These are phyloP conservation scores for Holotrichia oblita DNA, from an alignment of 1,140 invertebrate species.

Conservation along the genomic window DNA sequence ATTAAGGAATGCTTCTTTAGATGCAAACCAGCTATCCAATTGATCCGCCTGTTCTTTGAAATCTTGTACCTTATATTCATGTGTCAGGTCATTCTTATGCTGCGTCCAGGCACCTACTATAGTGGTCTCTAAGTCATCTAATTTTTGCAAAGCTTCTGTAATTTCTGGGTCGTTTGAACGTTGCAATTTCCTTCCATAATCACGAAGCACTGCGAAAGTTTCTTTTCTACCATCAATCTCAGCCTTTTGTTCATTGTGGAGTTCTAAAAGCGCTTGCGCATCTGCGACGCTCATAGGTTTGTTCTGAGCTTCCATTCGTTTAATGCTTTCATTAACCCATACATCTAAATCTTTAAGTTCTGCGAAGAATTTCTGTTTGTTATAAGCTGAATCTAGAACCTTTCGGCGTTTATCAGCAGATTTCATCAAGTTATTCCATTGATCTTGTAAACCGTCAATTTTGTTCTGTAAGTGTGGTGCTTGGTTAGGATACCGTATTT, in stretches of 20 bases:
- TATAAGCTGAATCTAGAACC: slow-evolving; percentile 76
- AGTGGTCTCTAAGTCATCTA: slow-evolving; percentile 75
- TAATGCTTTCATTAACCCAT: slow-evolving; percentile 85
- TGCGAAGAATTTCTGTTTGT: slow-evolving; percentile 84
- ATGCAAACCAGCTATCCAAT: slow-evolving; percentile 87
- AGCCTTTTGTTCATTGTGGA: slow-evolving; percentile 94
- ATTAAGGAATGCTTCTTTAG: slow-evolving; percentile 93
- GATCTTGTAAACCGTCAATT: slow-evolving; percentile 73
- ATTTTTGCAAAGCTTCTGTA: slow-evolving; percentile 68
- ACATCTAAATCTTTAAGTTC: slow-evolving; percentile 80
- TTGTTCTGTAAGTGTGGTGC: slow-evolving; percentile 74
- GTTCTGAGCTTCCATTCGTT: slow-evolving; percentile 87
- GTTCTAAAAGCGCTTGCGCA: slow-evolving; percentile 87
- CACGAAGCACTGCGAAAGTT: slow-evolving; percentile 79
- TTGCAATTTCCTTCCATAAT: slow-evolving; percentile 74
- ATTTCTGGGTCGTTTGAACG: slow-evolving; percentile 64
- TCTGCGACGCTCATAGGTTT: slow-evolving; percentile 88
- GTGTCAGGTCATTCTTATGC: slow-evolving; percentile 78
- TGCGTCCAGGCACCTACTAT: slow-evolving; percentile 84
- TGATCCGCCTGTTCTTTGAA: slow-evolving; percentile 88
- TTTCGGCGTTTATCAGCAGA: slow-evolving; percentile 72
- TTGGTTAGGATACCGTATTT: slow-evolving; percentile 79
- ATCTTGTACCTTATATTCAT: slow-evolving; percentile 90
- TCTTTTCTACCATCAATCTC: slow-evolving; percentile 93
- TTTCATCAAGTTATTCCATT: slow-evolving; percentile 78